Evolutionary conservation across 2,113 vertebrate genomes (phyloP), one percentile per base, ranked within the genome.

Genomic region (Ictalurus punctatus): DNA sequence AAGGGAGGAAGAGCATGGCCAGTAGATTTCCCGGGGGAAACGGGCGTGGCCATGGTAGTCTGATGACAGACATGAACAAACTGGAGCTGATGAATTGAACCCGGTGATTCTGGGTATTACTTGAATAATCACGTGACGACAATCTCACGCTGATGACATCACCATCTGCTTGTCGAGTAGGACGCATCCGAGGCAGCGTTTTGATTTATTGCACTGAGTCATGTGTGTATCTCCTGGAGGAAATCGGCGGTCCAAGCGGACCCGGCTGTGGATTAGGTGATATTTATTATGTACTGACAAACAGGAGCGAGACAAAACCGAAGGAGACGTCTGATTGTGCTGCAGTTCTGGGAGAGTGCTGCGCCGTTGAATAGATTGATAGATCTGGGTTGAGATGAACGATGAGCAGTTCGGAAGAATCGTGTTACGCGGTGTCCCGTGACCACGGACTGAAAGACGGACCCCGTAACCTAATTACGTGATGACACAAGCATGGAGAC

Each of bases 401-500:
- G 87, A 52, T 69, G 67, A 88, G 82, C 69, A n/a, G 71, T 52
- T 58, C 63, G 71, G 83, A 91, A 81, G 90, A 87, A 61, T 84
- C 25, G 19, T 4, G 37, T 74, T 44, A 34, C 76, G n/a, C 34
- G 69, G 71, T 17, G 34, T 54, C 74, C 85, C 83, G 93, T 91
- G 94, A 95, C 88, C 54, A 16, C 89, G 93, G 71, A 88, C 81
- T 90, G 89, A 87, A 87, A 88, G 90, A 92, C 85, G 87, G 91
- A 79, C 34, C 2, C 87, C 92, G 92, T 90, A 90, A 85, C 86
- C 80, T 86, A 90, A 94, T 93, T 90, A 88, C 86, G 87, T 90
- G 91, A 92, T 90, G 91, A 94, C 91, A 80, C 88, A 89, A 94
- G 92, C 90, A 91, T 37, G 91, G 86, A 85, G 88, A 88, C 56